Base-by-base conservation (phyloP, 1,140 invertebrate genomes). In the Ips nitidus region DNA sequence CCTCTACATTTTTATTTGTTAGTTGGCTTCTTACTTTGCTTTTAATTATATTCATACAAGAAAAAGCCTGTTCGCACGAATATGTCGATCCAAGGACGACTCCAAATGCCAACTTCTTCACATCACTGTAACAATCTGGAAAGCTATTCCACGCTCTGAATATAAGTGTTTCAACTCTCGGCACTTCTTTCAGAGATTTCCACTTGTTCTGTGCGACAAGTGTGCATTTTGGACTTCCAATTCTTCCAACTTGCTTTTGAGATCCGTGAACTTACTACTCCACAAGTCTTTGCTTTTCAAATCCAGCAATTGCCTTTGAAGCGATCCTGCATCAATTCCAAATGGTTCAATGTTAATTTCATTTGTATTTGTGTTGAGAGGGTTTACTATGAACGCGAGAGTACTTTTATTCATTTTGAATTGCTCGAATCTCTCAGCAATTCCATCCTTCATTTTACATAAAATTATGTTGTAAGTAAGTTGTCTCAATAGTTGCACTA, bases 301-400 rank as follows among this genome's bases (percentile, higher is more conserved):
- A 76, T 76, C 71, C 52, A 74, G 39, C 71, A 76, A 76, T 73
- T 75, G 72, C 56, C 76, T 73, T 75, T 78, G 60, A 52, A 76
- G 66, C 41, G 63, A 72, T 52, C 64, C 72, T 74, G 63, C 61
- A 70, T 77, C 71, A 75, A 75, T 74, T 67, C 58, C 71, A 76
- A 78, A 77, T 64, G 75, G 74, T 66, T 63, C 53, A 70, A 77
- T 69, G 52, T 76, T 58, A 52, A 75, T 70, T 58, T 76, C 70
- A 41, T 70, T 75, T 61, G 60, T 60, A 72, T 70, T 76, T 76
- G 71, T 75, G 69, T 77, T 75, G 61, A 76, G 71, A 73, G 71
- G 76, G 70, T 73, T 76, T 74, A 71, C 58, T 57, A 77, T 71
- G 57, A 78, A 77, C 50, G 74, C 71, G 68, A 77, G 59, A 68